Base-by-base conservation (phyloP, 1,140 invertebrate genomes). In the Trichonephila clavata region DNA sequence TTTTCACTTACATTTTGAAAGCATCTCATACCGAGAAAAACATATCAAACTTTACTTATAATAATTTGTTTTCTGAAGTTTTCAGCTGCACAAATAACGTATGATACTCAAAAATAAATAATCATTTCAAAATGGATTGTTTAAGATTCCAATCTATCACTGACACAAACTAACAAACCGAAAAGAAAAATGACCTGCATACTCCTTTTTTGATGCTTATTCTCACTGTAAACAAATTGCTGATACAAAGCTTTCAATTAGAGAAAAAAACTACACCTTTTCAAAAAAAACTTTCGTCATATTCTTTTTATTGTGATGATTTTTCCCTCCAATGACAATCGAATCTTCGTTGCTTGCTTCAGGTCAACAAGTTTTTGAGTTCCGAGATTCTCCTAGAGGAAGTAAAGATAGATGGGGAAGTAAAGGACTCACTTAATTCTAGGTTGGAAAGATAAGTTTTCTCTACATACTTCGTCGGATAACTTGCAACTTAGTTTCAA, bases 331-430 rank as follows among this genome's bases (percentile, higher is more conserved):
- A 24, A 32, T 71, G 27, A 13, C 68, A 71, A 71, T 71, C 27
- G 27, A 24, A 27, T 27, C 27, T 32, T 71, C 2, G 14, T 3
- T 5, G 24, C 68, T 71, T 24, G 68, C 68, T 71, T 14, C 68
- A 71, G 68, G 68, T 27, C 68, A 32, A 71, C 68, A 71, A 71
- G 68, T 71, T 71, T 21, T 71, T 14, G 27, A 71, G 27, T 71
- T 71, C 24, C 68, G 10, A 10, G 2, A 27, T 71, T 32, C 27
- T 32, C 14, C 27, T 71, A 0, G 24, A 71, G 68, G 68, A 71
- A 71, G 68, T 71, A 27, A 27, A 16, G 24, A 63, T 20, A 71
- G 24, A 71, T 16, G 14, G 16, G 68, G 27, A 27, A 32, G 14
- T n/a, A 71, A 71, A 32, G 4, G 10, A 32, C 27, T 3, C 32